These are phyloP conservation scores for Berghia stephanieae DNA, from an alignment of 1,140 invertebrate species.

Conservation along the genomic window DNA sequence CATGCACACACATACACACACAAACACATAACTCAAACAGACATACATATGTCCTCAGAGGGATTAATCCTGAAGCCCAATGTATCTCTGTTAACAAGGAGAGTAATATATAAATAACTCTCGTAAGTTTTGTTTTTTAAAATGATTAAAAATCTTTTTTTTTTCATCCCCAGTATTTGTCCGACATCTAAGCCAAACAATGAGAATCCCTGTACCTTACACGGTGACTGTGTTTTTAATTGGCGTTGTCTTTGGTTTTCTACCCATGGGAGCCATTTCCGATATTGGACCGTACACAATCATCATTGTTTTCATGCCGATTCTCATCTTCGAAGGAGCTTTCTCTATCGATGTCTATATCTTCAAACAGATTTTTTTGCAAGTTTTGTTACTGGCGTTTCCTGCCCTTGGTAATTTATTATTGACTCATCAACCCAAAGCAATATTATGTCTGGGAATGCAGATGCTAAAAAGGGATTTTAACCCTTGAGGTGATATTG, in stretches of 20 bases:
- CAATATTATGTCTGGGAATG: no score
- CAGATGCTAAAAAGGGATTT: no score
- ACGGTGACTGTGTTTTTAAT: constrained; percentile 62
- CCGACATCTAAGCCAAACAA: constrained; percentile 44
- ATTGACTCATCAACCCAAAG: not conserved
- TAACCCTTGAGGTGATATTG: no score
- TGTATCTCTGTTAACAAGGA: no score
- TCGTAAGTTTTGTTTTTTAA: no score
- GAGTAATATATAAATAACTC: no score
- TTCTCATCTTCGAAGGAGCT: constrained; percentile 69
- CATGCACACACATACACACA: no score
- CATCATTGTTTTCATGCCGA: constrained; percentile 67
- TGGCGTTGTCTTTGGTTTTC: constrained; percentile 55
- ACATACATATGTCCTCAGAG: no score
- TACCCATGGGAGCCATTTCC: constrained; percentile 40
- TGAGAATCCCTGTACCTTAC: constrained; percentile 57
- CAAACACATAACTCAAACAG: no score
- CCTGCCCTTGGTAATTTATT: constrained; percentile 55
- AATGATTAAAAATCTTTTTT: no score
- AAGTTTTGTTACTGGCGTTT: constrained; percentile 66
- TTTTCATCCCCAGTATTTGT: no score
- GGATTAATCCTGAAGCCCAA: no score
- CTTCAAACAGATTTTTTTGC: constrained; percentile 65
- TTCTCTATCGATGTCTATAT: constrained; percentile 68
- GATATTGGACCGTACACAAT: constrained; percentile 64